phyloP scores from a whole-genome alignment of 1,140 invertebrate species.

The Hesperophylax magnus region DNA sequence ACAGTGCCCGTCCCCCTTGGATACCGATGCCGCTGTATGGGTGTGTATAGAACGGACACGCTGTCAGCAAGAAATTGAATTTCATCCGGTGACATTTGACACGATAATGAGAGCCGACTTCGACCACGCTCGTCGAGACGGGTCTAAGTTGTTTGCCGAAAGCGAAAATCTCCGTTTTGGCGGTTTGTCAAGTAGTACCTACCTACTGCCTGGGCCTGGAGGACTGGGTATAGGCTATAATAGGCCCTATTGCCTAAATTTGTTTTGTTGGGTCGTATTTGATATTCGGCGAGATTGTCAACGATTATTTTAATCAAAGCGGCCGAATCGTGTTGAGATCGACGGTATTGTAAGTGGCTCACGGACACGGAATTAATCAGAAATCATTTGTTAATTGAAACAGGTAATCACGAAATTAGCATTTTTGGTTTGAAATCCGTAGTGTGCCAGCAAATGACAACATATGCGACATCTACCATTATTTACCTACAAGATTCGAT shows the following conservation, averaged over 20 bases:
- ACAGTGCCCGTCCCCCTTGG: background rate
- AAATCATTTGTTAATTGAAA: too few relatives aligned
- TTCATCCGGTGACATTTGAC: slow-evolving; percentile 53
- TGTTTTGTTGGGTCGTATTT: background rate
- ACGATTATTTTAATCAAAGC: slow-evolving; percentile 23
- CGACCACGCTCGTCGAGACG: background rate
- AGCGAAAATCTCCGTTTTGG: slow-evolving; percentile 22
- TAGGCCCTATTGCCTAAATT: too few relatives aligned
- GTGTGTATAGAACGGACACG: background rate
- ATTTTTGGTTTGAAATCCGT: too few relatives aligned
- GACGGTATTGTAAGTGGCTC: background rate
- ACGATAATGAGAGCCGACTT: slow-evolving; percentile 53
- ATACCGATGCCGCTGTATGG: background rate
- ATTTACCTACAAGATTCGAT: too few relatives aligned
- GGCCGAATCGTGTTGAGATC: background rate
- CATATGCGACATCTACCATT: too few relatives aligned
- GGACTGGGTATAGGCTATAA: too few relatives aligned
- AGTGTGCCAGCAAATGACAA: too few relatives aligned
- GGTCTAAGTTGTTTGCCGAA: slow-evolving; percentile 39
- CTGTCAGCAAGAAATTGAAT: slow-evolving; percentile 55
- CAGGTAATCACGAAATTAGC: too few relatives aligned
- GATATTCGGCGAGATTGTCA: slow-evolving; percentile 19
- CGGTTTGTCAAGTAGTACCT: slow-evolving; percentile 12
- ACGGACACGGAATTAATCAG: too few relatives aligned
- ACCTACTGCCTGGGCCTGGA: too few relatives aligned